Conservation (phyloP, 1,140 invertebrate species). For the Epicauta chinensis region DNA sequence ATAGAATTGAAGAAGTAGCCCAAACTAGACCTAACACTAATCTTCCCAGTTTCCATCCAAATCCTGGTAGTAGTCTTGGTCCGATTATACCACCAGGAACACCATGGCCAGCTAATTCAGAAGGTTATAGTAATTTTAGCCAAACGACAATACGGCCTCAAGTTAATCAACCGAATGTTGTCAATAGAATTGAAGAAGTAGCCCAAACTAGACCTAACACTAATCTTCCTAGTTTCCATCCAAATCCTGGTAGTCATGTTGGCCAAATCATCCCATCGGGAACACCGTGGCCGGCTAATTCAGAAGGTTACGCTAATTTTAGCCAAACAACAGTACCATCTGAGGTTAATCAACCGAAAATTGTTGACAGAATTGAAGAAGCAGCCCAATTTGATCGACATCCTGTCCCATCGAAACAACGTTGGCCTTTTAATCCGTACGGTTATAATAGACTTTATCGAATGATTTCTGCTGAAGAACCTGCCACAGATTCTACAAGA, state of each 20-base stretch:
- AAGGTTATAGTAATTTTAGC: slow-evolving; percentile 3
- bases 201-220: not conserved
- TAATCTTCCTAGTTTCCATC: not conserved
- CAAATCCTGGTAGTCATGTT: not conserved
- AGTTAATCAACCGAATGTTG: not conserved
- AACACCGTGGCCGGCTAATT: slow-evolving; percentile 1
- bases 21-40: not conserved
- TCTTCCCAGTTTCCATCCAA: not conserved
- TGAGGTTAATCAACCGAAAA: not conserved
- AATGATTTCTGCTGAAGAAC: no score
- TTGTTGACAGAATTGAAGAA: not conserved
- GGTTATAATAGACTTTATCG: no score
- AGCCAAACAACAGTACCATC: not conserved
- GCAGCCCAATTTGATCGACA: not conserved
- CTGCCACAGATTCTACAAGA: no score
- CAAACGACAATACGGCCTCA: not conserved
- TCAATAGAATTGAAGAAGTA: not conserved
- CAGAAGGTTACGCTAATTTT: slow-evolving; percentile 1
- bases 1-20: not conserved
- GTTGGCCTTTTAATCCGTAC: not conserved
- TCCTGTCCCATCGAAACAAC: not conserved
- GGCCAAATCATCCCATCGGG: slow-evolving; percentile 1
- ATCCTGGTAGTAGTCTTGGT: not conserved
- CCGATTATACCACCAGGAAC: slow-evolving; percentile 1
- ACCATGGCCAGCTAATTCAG: slow-evolving; percentile 2